These are phyloP conservation scores for Acrocephalus scirpaceus DNA, from an alignment of 2,797 vertebrate genomes.

Conservation along the genomic window DNA sequence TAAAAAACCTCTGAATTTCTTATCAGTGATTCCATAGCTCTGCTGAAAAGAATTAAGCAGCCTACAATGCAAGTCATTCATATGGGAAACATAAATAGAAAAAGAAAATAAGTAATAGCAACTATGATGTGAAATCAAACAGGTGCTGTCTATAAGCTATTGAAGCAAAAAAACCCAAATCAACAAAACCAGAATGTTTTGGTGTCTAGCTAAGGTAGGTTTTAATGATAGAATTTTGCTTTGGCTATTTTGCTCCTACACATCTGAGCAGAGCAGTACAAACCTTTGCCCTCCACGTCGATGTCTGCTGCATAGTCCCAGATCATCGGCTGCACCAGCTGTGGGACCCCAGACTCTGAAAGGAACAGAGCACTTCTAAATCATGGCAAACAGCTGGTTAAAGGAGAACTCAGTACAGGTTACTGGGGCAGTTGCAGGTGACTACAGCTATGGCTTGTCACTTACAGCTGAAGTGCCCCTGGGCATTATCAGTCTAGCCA, in stretches of 20 bases:
- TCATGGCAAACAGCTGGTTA: not conserved
- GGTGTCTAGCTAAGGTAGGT: not conserved
- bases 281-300: slow-evolving; percentile 86
- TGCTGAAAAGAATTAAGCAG: not conserved
- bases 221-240: not conserved
- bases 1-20: not conserved
- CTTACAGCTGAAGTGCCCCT: not conserved
- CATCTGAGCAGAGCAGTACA: slow-evolving; percentile 9
- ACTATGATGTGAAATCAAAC: not conserved
- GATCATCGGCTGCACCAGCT: slow-evolving; percentile 90
- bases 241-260: not conserved
- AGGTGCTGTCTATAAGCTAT: not conserved
- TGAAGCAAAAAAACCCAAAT: not conserved
- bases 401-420: not conserved
- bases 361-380: not conserved
- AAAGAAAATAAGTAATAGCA: not conserved
- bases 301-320: slow-evolving; percentile 92
- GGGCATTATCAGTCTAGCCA: not conserved
- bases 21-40: not conserved
- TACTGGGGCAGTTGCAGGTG: not conserved
- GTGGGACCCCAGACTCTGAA: slow-evolving; percentile 86
- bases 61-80: not conserved
- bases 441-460: not conserved
- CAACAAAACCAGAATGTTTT: not conserved
- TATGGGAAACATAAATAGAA: not conserved